phyloP scores from a whole-genome alignment of 2,113 vertebrate species.

The Hypomesus transpacificus region DNA sequence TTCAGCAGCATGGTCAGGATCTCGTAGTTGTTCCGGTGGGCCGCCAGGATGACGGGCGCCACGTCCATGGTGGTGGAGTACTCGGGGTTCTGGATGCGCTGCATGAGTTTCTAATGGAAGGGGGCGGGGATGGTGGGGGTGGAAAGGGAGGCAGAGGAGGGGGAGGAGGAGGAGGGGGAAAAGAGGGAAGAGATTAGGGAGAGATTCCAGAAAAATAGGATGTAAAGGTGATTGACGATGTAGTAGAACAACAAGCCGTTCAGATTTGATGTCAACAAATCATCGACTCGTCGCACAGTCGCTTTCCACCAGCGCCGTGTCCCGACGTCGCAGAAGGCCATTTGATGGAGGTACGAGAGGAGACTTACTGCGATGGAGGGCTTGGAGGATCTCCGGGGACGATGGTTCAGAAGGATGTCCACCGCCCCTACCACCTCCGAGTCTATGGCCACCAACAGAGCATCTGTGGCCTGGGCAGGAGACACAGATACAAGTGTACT shows the following conservation, averaged over 20 bases:
- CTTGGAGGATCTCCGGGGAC: slow-evolving; percentile 88
- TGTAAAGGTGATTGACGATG: no score
- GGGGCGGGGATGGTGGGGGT: no score
- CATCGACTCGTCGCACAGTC: no score
- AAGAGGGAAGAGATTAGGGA: no score
- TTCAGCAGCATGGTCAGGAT: slow-evolving; percentile 98
- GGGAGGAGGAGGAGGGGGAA: no score
- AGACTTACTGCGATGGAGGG: slow-evolving; percentile 92
- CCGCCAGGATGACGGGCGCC: slow-evolving; percentile 96
- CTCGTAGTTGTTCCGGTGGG: slow-evolving; percentile 98
- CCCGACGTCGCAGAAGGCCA: no score
- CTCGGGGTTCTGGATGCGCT: slow-evolving; percentile 96
- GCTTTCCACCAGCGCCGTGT: no score
- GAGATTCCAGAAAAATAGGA: no score
- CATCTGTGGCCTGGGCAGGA: slow-evolving; percentile 83
- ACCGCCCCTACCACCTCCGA: slow-evolving; percentile 98
- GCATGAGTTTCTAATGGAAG: slow-evolving; percentile 90
- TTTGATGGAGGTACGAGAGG: slow-evolving; percentile 5
- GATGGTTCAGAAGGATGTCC: slow-evolving; percentile 96
- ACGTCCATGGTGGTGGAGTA: slow-evolving; percentile 99
- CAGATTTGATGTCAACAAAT: no score
- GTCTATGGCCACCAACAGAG: slow-evolving; percentile 95
- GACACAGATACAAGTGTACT: neutral
- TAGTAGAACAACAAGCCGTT: no score
- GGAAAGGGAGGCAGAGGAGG: no score